A percentile compares a stretch with the other conserved stretches of the same genome.
Conservation (phyloP, 1,140 invertebrate genomes). For the Eufriesea mexicana region DNA sequence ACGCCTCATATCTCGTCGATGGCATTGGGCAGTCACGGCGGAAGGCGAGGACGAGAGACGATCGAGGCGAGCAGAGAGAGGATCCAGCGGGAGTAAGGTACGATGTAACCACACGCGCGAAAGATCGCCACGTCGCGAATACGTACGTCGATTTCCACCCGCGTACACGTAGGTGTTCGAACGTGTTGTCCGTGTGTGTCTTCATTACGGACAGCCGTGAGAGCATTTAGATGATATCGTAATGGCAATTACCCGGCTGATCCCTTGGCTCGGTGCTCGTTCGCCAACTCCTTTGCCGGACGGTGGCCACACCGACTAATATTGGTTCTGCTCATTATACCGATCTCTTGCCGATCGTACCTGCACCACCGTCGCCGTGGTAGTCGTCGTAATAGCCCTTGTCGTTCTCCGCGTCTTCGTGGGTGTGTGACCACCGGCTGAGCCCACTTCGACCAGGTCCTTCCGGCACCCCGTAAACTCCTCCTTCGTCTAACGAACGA, state of each 20-base stretch:
- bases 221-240: constrained; percentile 78
- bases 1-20: constrained; percentile 80
- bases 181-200: constrained; percentile 63
- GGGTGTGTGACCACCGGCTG: constrained; percentile 69
- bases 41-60: constrained; percentile 40
- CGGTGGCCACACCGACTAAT: constrained; percentile 67
- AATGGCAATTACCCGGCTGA: constrained; percentile 73
- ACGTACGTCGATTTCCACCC: constrained; percentile 44
- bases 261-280: constrained; percentile 57
- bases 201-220: constrained; percentile 76
- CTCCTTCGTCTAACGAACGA: not conserved
- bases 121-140: constrained; percentile 48
- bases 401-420: constrained; percentile 60
- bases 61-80: constrained; percentile 31
- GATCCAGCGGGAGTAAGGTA: constrained; percentile 38
- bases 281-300: constrained; percentile 60
- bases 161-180: constrained; percentile 44
- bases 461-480: constrained; percentile 43
- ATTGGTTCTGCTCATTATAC: constrained; percentile 73
- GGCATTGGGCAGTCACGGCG: constrained; percentile 67
- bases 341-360: constrained; percentile 65
- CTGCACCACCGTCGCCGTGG: constrained; percentile 46
- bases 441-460: constrained; percentile 22
- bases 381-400: constrained; percentile 54
- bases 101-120: constrained; percentile 44